Evolutionary conservation across 2,113 vertebrate species (phyloP).

Genomic region (Balaeniceps rex): DNA sequence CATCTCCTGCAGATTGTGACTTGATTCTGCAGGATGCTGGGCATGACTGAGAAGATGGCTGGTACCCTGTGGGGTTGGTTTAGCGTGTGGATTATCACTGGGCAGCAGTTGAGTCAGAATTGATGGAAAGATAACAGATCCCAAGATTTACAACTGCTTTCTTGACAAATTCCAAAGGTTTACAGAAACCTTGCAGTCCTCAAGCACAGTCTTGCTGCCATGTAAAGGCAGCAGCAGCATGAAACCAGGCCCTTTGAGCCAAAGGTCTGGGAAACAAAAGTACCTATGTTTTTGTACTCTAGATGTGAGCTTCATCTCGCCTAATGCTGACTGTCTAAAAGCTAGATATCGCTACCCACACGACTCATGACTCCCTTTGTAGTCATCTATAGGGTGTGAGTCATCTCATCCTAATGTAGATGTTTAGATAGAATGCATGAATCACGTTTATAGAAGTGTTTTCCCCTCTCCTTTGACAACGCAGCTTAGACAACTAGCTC

Average conservation of each 20-base stretch:
- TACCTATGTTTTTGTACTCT: neutral
- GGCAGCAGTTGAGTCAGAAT: neutral
- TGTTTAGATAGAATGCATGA: neutral
- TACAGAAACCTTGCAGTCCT: neutral
- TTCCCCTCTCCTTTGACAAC: neutral
- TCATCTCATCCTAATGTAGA: neutral
- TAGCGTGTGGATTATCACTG: neutral
- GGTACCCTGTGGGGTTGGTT: neutral
- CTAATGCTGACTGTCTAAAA: neutral
- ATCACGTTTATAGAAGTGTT: neutral
- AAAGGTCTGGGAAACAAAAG: neutral
- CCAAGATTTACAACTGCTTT: neutral
- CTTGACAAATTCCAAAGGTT: neutral
- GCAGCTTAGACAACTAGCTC: neutral
- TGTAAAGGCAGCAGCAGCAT: neutral
- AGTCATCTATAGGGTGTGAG: neutral
- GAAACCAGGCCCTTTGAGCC: neutral
- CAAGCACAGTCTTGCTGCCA: neutral
- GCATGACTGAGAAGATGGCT: neutral
- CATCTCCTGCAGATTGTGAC: neutral
- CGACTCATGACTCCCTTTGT: neutral
- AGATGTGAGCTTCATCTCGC: neutral
- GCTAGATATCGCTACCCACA: neutral
- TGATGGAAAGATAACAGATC: neutral
- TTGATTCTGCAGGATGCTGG: neutral